phyloP scores from a whole-genome alignment of 1,140 invertebrate genomes.

The Ganaspis sp. region DNA sequence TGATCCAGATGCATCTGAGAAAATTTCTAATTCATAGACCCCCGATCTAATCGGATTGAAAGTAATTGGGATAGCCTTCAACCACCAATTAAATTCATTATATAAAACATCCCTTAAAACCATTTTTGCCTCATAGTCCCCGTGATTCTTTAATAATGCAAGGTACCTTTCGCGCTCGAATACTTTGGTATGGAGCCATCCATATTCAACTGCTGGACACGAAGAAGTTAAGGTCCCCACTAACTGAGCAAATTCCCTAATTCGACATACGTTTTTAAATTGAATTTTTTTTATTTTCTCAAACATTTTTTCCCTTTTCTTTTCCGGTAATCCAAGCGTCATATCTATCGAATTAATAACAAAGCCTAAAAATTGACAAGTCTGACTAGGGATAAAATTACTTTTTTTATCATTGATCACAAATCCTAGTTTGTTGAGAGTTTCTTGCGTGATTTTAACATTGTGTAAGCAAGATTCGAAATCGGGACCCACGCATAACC shows the following conservation, averaged over 20 bases:
- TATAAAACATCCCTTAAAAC: neutral
- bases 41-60: neutral
- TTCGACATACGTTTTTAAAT: neutral
- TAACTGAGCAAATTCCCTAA: slow-evolving; percentile 19
- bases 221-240: slow-evolving; percentile 8
- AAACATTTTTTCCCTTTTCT: slow-evolving; percentile 9
- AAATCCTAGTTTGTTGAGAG: slow-evolving; percentile 25
- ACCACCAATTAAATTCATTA: slow-evolving; percentile 23
- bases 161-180: slow-evolving; percentile 14
- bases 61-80: neutral
- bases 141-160: neutral
- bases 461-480: neutral
- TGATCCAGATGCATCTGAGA: neutral
- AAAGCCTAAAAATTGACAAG: slow-evolving; percentile 37
- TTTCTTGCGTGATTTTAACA: neutral
- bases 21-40: slow-evolving; percentile 5
- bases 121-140: slow-evolving; percentile 20
- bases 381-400: neutral
- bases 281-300: neutral
- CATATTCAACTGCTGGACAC: slow-evolving; percentile 29
- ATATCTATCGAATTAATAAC: slow-evolving; percentile 24
- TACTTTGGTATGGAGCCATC: slow-evolving; percentile 8
- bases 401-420: slow-evolving; percentile 34
- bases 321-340: neutral
- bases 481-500: neutral